Evolutionary conservation across 2,113 vertebrate genomes (phyloP).

Genomic region (Takifugu flavidus): DNA sequence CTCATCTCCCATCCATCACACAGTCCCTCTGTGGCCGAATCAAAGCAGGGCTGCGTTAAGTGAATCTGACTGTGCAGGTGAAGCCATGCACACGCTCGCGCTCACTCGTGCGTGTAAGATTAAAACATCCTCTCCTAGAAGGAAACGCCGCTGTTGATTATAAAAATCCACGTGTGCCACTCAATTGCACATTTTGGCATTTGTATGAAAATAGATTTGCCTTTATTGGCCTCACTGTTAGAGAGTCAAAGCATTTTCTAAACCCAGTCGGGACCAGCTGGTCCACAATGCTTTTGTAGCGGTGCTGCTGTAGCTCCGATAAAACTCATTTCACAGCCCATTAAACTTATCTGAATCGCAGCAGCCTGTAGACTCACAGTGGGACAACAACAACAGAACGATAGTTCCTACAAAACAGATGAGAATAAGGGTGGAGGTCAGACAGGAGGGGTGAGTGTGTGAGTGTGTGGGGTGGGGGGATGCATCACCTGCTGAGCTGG

Average conservation of each 20-base stretch:
- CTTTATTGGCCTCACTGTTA: too few species aligned
- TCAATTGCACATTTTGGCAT: neutral
- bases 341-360: conserved; percentile 61
- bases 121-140: conserved; percentile 33
- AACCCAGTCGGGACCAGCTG: conserved; percentile 8
- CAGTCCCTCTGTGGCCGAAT: conserved; percentile 53
- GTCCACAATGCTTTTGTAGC: conserved; percentile 31
- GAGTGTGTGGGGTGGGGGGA: conserved; percentile 31
- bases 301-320: conserved; percentile 40
- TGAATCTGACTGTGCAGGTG: conserved; percentile 39
- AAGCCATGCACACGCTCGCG: conserved; percentile 30
- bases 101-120: conserved; percentile 12
- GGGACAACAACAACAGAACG: conserved; percentile 34
- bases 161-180: neutral
- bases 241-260: conserved; percentile 22
- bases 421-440: conserved; percentile 24
- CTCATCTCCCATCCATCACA: conserved; percentile 59
- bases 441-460: conserved; percentile 32
- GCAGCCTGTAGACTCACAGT: conserved; percentile 33
- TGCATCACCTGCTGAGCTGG: conserved; percentile 30
- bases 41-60: conserved; percentile 43
- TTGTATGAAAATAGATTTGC: neutral
- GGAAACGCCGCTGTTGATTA: neutral
- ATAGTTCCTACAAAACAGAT: conserved; percentile 33
- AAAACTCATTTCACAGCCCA: conserved; percentile 67